Evolutionary conservation across 2,888 invertebrate species (phyloP).

Genomic region (Serrognathus titanus): DNA sequence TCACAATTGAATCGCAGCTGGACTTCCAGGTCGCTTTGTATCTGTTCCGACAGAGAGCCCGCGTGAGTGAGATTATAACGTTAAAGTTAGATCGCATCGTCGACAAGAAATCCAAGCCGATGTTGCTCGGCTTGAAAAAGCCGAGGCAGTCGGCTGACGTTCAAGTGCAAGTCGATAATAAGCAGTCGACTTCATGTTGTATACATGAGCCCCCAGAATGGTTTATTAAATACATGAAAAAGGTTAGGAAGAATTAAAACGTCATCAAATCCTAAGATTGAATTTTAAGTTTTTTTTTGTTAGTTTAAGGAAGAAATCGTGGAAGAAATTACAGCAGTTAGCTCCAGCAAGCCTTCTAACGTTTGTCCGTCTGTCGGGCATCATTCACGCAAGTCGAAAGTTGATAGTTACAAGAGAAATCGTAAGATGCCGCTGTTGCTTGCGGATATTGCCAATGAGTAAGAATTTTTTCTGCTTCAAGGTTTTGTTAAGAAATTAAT

Average conservation of each 20-base stretch:
- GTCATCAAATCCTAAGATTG: neutral
- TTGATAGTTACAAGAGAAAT: constrained; percentile 30
- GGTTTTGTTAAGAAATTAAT: neutral
- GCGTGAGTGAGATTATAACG: constrained; percentile 42
- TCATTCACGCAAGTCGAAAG: constrained; percentile 33
- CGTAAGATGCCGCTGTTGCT: constrained; percentile 27
- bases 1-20: constrained; percentile 47
- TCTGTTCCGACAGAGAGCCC: constrained; percentile 42
- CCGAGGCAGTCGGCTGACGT: neutral
- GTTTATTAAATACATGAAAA: constrained; percentile 45
- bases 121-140: constrained; percentile 3
- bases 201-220: constrained; percentile 39
- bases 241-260: constrained; percentile 24
- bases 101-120: constrained; percentile 8
- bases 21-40: constrained; percentile 49
- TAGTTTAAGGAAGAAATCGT: constrained; percentile 42
- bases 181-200: neutral
- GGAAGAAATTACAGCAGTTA: constrained; percentile 36
- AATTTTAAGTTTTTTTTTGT: constrained; percentile 15
- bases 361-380: constrained; percentile 20
- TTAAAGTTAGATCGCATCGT: constrained; percentile 41
- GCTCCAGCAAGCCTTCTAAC: constrained; percentile 25
- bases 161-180: neutral
- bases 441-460: constrained; percentile 14
- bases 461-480: constrained; percentile 4